A percentile compares a stretch with the other conserved stretches of the same genome.
phyloP scores from a whole-genome alignment of 2,888 invertebrate genomes.

The Apamea crenata region DNA sequence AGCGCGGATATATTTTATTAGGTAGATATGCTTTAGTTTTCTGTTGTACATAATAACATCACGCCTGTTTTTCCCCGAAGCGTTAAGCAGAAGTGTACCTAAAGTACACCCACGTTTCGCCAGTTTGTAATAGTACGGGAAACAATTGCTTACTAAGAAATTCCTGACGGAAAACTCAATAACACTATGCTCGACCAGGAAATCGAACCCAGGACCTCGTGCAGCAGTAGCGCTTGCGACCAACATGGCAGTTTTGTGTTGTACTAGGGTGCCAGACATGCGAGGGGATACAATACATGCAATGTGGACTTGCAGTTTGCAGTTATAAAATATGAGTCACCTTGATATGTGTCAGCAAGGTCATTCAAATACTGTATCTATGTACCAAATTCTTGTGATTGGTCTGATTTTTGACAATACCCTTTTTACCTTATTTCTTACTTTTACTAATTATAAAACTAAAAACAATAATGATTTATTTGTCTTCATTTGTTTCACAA shows the following conservation, averaged over 20 bases:
- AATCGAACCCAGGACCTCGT: not conserved
- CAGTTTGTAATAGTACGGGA: not conserved
- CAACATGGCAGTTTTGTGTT: not conserved
- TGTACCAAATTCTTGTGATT: no score
- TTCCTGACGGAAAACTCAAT: not conserved
- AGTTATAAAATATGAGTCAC: not conserved
- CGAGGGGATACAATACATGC: not conserved
- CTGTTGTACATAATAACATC: not conserved
- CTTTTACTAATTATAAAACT: no score
- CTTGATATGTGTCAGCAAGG: not conserved
- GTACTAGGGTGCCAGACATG: not conserved
- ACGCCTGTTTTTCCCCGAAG: not conserved
- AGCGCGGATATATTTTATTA: conserved; percentile 20
- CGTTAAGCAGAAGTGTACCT: not conserved
- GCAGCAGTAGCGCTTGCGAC: not conserved
- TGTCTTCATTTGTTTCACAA: not conserved
- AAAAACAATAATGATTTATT: no score
- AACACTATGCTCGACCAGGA: not conserved
- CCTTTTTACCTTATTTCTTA: no score
- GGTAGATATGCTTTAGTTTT: conserved; percentile 15
- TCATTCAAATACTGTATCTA: no score
- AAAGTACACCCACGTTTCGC: not conserved
- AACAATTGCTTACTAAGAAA: not conserved
- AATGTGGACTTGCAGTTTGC: conserved; percentile 5
- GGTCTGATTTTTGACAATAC: no score